Percentiles rank a stretch among this genome's conserved stretches.
Evolutionary conservation across 1,140 invertebrate species (phyloP).

Genomic region (Wasmannia auropunctata): DNA sequence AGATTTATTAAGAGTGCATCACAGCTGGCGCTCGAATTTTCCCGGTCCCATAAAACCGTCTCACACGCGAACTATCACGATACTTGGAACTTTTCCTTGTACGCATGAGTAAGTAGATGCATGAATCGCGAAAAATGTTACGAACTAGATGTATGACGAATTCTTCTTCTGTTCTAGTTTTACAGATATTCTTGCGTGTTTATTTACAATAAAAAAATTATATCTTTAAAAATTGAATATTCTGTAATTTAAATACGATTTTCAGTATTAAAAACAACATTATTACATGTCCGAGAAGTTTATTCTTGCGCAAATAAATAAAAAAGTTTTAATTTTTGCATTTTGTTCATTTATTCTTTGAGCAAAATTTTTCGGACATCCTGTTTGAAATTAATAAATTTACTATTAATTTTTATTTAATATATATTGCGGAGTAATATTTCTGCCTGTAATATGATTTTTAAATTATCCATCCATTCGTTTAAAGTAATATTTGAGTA

Average conservation of each 20-base stretch:
- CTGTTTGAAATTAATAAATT: neutral
- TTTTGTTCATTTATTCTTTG: too few relatives aligned
- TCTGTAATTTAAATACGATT: neutral
- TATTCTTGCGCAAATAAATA: too few relatives aligned
- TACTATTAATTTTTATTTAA: neutral
- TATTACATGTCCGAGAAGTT: too few relatives aligned
- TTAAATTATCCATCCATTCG: neutral
- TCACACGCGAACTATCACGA: constrained; percentile 2
- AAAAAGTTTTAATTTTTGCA: too few relatives aligned
- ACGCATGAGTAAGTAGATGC: neutral
- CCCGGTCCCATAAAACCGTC: constrained; percentile 2
- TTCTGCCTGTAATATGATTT: neutral
- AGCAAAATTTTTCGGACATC: too few relatives aligned
- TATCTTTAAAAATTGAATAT: neutral
- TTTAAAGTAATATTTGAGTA: neutral
- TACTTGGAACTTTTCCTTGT: neutral
- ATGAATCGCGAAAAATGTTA: neutral
- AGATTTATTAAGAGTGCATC: constrained; percentile 47
- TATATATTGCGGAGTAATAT: neutral
- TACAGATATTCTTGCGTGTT: neutral
- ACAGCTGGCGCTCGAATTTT: constrained; percentile 20
- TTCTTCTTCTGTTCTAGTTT: neutral
- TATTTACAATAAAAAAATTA: neutral
- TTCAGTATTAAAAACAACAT: neutral
- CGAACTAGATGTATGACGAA: neutral